A percentile compares a stretch with the other conserved stretches of the same genome.
phyloP scores from a whole-genome alignment of 2,888 invertebrate genomes.

The Hartigia nigra region DNA sequence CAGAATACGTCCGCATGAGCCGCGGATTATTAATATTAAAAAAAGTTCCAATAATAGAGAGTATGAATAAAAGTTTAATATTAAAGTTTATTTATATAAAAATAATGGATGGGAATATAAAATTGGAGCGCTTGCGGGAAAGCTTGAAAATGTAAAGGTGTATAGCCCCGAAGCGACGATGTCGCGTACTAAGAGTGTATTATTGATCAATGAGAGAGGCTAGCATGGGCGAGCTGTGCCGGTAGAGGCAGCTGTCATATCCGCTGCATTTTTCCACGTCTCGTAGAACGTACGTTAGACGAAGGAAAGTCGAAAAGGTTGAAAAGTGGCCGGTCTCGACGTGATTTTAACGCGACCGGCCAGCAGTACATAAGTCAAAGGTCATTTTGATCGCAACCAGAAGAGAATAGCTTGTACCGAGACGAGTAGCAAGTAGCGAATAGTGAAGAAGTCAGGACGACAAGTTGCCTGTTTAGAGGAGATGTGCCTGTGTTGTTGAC shows the following conservation, averaged over 20 bases:
- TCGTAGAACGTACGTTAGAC: constrained; percentile 23
- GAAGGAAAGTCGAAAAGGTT: too few species aligned
- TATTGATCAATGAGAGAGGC: constrained; percentile 62
- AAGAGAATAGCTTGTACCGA: too few species aligned
- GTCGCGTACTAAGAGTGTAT: constrained; percentile 57
- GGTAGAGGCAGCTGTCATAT: constrained; percentile 60
- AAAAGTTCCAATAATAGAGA: too few species aligned
- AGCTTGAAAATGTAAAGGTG: neutral
- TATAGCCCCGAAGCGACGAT: constrained; percentile 40
- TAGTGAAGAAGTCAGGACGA: constrained; percentile 22
- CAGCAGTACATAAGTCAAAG: neutral
- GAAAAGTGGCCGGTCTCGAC: too few species aligned
- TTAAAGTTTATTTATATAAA: too few species aligned
- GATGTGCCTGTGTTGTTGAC: constrained; percentile 32
- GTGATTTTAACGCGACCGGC: too few species aligned
- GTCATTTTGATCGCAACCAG: neutral
- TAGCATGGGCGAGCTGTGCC: constrained; percentile 60
- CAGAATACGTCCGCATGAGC: too few species aligned
- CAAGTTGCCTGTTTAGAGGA: constrained; percentile 19
- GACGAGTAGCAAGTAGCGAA: constrained; percentile 11
- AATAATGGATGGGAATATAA: too few species aligned
- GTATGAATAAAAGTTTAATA: too few species aligned
- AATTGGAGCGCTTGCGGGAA: too few species aligned
- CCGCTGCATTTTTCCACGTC: constrained; percentile 53
- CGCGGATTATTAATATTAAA: too few species aligned